Evolutionary conservation across 2,888 invertebrate species (phyloP), one percentile per base, ranked within the genome.

Genomic region (Theretra japonica): DNA sequence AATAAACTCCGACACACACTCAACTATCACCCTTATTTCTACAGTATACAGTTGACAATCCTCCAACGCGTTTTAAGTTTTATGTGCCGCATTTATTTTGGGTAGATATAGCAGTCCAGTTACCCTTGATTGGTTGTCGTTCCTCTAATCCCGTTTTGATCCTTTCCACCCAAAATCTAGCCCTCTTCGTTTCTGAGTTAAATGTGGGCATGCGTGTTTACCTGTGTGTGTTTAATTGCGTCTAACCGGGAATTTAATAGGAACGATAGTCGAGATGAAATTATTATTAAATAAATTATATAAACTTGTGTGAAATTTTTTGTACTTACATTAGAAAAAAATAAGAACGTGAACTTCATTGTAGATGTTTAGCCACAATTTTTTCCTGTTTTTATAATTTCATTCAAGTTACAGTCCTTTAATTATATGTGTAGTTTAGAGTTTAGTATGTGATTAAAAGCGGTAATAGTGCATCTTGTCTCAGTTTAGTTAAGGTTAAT

Each of bases 101-200:
- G 89, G 93, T 94, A 94, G 94, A 93, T 94, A 94, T 92, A 94
- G 86, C 91, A 91, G 95, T 95, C 95, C 94, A 94, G 95, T 94
- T 94, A 94, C 94, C 94, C 95, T 96, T 96, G 96, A 96, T 96
- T 96, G 96, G 96, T 95, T 95, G 95, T 95, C 95, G 95, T 95
- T 95, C 94, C 93, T 95, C 95, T 96, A 96, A 96, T 96, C 96
- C 96, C 95, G 93, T 95, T 95, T 95, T 96, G 95, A 96, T 95
- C 96, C 95, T 93, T 95, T 94, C 95, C 95, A 95, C 95, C 95
- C 92, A 89, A 91, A 92, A 93, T 91, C 90, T 92, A 90, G 95
- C 95, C 95, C 94, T 94, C 94, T 92, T 92, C 87, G 89, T 86
- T 84, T 85, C 87, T 89, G 87, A 87, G 89, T 91, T 92, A 90